Percentiles rank a stretch among this genome's conserved stretches.
Evolutionary conservation across 2,113 vertebrate genomes (phyloP).

Genomic region (Spea multiplicata): DNA sequence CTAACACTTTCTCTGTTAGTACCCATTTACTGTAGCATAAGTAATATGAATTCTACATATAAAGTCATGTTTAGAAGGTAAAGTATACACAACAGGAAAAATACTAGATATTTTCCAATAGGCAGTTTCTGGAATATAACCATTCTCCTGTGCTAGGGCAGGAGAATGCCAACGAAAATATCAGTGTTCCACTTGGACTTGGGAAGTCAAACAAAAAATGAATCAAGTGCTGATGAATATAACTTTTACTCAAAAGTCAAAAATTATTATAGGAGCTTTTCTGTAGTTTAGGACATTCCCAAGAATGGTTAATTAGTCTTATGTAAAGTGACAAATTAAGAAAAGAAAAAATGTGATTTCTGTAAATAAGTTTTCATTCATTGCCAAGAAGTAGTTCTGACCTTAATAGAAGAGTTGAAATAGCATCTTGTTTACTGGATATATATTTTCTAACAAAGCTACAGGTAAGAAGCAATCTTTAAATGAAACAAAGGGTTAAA

Average conservation of each 20-base stretch:
- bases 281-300: constrained; percentile 78
- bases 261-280: constrained; percentile 80
- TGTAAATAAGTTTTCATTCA: too few relatives aligned
- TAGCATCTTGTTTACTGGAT: too few relatives aligned
- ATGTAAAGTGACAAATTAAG: constrained; percentile 61
- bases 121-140: constrained; percentile 78
- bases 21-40: background rate
- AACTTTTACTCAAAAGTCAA: constrained; percentile 73
- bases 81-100: constrained; percentile 65
- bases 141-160: constrained; percentile 77
- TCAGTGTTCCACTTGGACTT: constrained; percentile 79
- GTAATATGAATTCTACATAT: constrained; percentile 46
- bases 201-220: constrained; percentile 84
- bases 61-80: constrained; percentile 7
- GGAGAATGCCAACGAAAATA: constrained; percentile 88
- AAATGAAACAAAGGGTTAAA: too few relatives aligned
- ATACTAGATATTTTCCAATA: constrained; percentile 76
- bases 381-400: too few relatives aligned
- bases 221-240: constrained; percentile 74
- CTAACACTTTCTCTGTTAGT: background rate
- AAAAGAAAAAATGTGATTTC: too few relatives aligned
- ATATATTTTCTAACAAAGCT: too few relatives aligned
- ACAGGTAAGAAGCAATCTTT: too few relatives aligned
- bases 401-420: too few relatives aligned
- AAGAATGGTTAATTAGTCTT: constrained; percentile 74